Conservation (phyloP, 2,113 vertebrate genomes). For the Cyphomyrus plagiostoma region DNA sequence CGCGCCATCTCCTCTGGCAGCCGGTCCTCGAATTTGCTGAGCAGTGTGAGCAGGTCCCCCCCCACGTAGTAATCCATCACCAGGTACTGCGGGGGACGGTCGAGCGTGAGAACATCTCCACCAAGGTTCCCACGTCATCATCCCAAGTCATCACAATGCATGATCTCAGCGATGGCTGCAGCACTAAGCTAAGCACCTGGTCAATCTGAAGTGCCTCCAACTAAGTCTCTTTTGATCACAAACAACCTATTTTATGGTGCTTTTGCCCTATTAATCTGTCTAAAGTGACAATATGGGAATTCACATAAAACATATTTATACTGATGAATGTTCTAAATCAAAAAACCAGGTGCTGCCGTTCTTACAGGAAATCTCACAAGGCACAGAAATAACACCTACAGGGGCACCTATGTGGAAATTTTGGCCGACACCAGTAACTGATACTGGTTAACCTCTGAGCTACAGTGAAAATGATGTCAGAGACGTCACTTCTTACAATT, state of each 20-base stretch:
- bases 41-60: conserved; percentile 91
- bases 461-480: neutral
- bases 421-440: neutral
- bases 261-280: neutral
- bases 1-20: conserved; percentile 96
- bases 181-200: neutral
- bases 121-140: neutral
- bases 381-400: neutral
- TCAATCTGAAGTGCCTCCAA: neutral
- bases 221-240: neutral
- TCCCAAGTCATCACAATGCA: neutral
- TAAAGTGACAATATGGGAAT: neutral
- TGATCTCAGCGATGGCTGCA: neutral
- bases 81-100: conserved; percentile 70
- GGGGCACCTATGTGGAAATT: neutral
- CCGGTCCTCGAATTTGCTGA: conserved; percentile 97
- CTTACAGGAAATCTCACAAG: neutral
- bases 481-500: neutral
- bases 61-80: conserved; percentile 99
- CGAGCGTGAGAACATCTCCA: conserved; percentile 9
- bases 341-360: neutral
- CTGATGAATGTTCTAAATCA: neutral
- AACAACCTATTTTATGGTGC: neutral
- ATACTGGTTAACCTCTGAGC: neutral
- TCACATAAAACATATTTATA: neutral